Percentiles rank a stretch among this genome's conserved stretches.
phyloP scores from a whole-genome alignment of 2,113 vertebrate species.

The Crypturellus undulatus region DNA sequence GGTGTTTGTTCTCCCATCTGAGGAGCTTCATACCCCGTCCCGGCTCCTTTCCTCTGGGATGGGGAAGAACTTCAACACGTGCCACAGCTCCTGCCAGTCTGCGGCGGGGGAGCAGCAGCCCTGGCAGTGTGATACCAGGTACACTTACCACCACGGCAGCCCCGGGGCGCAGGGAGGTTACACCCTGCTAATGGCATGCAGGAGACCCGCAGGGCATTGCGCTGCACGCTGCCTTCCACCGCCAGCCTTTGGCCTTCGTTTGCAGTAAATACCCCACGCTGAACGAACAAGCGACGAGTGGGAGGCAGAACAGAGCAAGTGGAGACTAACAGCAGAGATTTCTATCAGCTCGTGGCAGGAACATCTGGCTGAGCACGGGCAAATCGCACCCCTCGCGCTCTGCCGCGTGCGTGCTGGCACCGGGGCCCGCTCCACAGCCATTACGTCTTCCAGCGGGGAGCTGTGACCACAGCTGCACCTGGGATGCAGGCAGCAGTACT shows the following conservation, averaged over 20 bases:
- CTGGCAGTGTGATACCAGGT: neutral
- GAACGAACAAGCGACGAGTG: constrained; percentile 37
- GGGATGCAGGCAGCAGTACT: neutral
- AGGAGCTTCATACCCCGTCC: neutral
- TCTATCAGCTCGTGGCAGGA: constrained; percentile 44
- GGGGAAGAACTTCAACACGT: neutral
- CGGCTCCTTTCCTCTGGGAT: neutral
- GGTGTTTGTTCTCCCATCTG: constrained; percentile 10
- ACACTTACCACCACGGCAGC: neutral
- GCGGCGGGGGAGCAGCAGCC: neutral
- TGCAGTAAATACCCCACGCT: constrained; percentile 4
- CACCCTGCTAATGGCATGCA: constrained; percentile 42
- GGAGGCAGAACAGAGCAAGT: constrained; percentile 64
- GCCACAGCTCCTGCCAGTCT: neutral
- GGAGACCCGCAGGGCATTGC: constrained; percentile 42
- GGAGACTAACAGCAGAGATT: constrained; percentile 61
- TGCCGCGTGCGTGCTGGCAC: constrained; percentile 25
- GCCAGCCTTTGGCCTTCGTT: no score
- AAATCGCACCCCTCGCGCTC: neutral
- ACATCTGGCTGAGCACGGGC: constrained; percentile 45
- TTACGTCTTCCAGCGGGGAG: constrained; percentile 56
- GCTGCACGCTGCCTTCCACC: constrained; percentile 47
- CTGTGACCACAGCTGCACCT: constrained; percentile 51
- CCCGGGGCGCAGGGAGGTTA: constrained; percentile 17
- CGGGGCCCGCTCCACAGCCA: constrained; percentile 4